phyloP scores from a whole-genome alignment of 2,113 vertebrate genomes.

The Motacilla alba region DNA sequence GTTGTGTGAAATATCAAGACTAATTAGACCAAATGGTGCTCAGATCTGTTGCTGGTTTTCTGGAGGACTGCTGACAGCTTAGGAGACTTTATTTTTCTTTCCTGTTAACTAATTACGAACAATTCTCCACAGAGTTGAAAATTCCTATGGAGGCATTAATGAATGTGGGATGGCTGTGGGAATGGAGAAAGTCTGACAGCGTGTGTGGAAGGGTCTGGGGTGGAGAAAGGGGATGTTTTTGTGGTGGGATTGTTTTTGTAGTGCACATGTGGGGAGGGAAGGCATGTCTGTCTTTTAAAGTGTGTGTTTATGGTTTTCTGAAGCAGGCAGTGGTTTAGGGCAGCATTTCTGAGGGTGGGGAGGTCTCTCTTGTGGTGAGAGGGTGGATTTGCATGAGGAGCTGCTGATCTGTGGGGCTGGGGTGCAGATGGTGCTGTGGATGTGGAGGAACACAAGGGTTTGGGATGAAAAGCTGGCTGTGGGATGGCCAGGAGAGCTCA shows the following conservation, averaged over 20 bases:
- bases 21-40: conserved; percentile 79
- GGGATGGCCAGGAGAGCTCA: background rate
- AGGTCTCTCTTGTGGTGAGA: background rate
- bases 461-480: background rate
- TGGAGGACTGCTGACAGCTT: conserved; percentile 63
- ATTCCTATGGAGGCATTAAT: background rate
- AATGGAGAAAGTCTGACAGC: background rate
- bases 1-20: conserved; percentile 74
- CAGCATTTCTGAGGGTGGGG: background rate
- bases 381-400: background rate
- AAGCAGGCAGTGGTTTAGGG: background rate
- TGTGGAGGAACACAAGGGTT: background rate
- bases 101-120: conserved; percentile 62
- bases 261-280: background rate
- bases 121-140: background rate
- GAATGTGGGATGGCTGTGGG: background rate
- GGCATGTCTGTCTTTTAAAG: background rate
- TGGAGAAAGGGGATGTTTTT: background rate
- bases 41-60: conserved; percentile 71
- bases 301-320: background rate
- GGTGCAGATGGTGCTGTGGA: background rate
- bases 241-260: background rate
- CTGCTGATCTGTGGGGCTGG: background rate
- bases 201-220: background rate
- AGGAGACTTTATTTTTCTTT: conserved; percentile 45